A percentile compares a stretch with the other conserved stretches of the same genome.
phyloP scores from a whole-genome alignment of 2,888 invertebrate genomes.

The Phaonia tiefii region DNA sequence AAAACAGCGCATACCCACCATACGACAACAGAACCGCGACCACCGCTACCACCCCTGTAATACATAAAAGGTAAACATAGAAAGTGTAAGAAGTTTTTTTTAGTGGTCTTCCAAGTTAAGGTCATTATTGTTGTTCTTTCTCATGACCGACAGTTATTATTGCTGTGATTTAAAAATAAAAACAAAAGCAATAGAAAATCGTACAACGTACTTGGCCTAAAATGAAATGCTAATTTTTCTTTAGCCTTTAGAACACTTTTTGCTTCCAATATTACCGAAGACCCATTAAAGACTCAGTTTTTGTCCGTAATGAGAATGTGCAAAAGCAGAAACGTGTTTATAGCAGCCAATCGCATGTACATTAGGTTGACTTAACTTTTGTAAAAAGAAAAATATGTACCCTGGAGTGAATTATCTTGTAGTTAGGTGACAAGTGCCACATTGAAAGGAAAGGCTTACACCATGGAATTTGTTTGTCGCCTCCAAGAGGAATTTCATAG shows the following conservation, averaged over 20 bases:
- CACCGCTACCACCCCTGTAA: too few relatives aligned
- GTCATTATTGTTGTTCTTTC: constrained; percentile 30
- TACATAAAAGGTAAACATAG: constrained; percentile 2
- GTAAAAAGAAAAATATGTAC: too few relatives aligned
- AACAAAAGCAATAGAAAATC: constrained; percentile 4
- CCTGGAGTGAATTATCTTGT: too few relatives aligned
- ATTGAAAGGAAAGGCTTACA: too few relatives aligned
- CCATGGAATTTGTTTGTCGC: too few relatives aligned
- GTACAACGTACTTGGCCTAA: constrained; percentile 34
- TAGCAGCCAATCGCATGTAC: too few relatives aligned
- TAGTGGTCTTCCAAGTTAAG: constrained; percentile 17
- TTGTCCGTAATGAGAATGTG: constrained; percentile 8
- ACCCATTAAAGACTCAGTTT: not conserved
- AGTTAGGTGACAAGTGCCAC: too few relatives aligned
- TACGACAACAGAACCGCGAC: too few relatives aligned
- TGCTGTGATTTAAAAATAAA: constrained; percentile 5
- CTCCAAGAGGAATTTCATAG: too few relatives aligned
- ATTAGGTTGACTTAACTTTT: too few relatives aligned
- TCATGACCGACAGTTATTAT: not conserved
- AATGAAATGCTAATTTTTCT: constrained; percentile 33
- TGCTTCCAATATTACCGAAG: constrained; percentile 2
- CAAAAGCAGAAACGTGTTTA: not conserved
- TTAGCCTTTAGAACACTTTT: constrained; percentile 17
- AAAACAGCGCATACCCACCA: too few relatives aligned
- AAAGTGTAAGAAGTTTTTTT: constrained; percentile 26